Percentiles rank a stretch among this genome's conserved stretches.
Conservation (phyloP, 2,113 vertebrate species). For the Bungarus multicinctus region DNA sequence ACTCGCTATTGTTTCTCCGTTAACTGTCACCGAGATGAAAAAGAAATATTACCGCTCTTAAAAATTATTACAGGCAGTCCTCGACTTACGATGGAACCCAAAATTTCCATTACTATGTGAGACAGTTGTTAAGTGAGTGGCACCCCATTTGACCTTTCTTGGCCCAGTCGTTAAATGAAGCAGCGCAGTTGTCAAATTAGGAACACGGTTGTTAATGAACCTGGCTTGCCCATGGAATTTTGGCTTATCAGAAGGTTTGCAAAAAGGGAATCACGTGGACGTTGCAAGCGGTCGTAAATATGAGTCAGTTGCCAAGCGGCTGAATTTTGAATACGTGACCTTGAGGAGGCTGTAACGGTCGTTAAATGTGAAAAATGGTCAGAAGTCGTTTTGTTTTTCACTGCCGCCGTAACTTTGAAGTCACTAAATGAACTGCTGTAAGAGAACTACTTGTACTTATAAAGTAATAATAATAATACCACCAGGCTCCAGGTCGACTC, state of each 20-base stretch:
- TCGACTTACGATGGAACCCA: neutral
- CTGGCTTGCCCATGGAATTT: neutral
- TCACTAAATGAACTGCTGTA: too few relatives aligned
- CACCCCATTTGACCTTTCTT: neutral
- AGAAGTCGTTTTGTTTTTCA: too few relatives aligned
- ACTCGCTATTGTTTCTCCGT: neutral
- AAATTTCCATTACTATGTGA: neutral
- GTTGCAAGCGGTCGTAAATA: too few relatives aligned
- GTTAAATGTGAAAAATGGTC: too few relatives aligned
- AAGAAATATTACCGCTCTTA: neutral
- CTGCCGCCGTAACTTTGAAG: too few relatives aligned
- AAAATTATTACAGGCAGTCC: neutral
- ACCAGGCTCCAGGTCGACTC: too few relatives aligned
- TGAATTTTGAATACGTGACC: neutral
- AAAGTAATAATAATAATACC: too few relatives aligned
- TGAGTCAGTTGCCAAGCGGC: too few relatives aligned
- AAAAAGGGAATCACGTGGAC: neutral
- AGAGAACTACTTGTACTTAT: too few relatives aligned
- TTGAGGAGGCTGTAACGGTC: neutral
- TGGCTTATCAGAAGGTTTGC: neutral
- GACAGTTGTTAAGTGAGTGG: neutral
- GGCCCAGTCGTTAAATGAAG: neutral
- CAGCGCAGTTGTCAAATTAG: neutral
- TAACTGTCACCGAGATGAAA: neutral
- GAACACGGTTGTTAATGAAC: neutral